A percentile compares a stretch with the other conserved stretches of the same genome.
These are phyloP conservation scores for Tetraneura akinire DNA, from an alignment of 1,140 invertebrate genomes.

Conservation along the genomic window DNA sequence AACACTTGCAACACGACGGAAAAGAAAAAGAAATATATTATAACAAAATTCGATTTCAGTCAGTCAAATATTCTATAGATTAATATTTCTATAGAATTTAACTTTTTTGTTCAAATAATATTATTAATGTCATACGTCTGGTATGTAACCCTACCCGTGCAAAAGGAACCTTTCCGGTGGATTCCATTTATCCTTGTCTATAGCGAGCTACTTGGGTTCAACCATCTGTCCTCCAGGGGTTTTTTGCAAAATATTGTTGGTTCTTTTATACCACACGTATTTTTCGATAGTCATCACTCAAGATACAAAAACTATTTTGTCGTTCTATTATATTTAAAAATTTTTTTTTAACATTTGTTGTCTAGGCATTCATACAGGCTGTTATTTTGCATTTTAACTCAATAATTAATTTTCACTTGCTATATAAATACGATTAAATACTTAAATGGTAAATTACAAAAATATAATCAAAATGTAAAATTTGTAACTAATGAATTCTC, in stretches of 20 bases:
- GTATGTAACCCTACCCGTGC: background rate
- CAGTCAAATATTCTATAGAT: conserved; percentile 14
- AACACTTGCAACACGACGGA: no score
- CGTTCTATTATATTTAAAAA: conserved; percentile 15
- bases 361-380: conserved; percentile 5
- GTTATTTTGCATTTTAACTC: background rate
- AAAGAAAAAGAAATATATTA: conserved; percentile 4
- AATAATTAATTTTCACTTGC: no score
- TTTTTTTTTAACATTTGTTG: conserved; percentile 20
- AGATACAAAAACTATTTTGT: conserved; percentile 30
- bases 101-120: conserved; percentile 30
- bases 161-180: conserved; percentile 14
- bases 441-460: no score
- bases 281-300: conserved; percentile 36
- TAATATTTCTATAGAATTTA: no score
- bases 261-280: conserved; percentile 34
- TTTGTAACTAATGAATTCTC: no score
- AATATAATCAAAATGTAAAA: no score
- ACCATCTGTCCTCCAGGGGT: conserved; percentile 28
- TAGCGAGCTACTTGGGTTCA: conserved; percentile 26
- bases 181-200: conserved; percentile 48
- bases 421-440: no score
- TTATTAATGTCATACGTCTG: conserved; percentile 26
- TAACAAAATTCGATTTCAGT: background rate
- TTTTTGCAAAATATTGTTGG: conserved; percentile 37